phyloP scores from a whole-genome alignment of 2,113 vertebrate genomes.

The Bungarus multicinctus region DNA sequence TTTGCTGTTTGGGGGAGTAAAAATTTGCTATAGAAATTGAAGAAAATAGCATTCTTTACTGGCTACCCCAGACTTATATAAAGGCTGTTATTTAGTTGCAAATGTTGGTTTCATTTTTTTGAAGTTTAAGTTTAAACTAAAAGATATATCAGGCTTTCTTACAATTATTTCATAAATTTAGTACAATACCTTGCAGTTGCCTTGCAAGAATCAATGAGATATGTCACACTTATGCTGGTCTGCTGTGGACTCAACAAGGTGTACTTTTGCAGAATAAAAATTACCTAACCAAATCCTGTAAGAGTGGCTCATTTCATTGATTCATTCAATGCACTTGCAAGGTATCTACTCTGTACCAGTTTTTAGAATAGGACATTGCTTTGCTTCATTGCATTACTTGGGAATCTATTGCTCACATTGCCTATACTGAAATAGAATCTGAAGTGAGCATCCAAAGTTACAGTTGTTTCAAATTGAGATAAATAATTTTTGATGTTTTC shows the following conservation, averaged over 20 bases:
- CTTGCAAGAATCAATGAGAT: constrained; percentile 1
- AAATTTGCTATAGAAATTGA: constrained; percentile 50
- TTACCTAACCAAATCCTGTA: background rate
- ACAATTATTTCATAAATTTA: constrained; percentile 16
- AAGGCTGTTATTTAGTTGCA: constrained; percentile 62
- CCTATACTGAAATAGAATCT: background rate
- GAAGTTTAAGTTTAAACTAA: constrained; percentile 57
- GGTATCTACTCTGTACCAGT: background rate
- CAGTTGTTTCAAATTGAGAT: background rate
- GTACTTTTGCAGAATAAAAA: background rate
- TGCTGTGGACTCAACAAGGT: background rate
- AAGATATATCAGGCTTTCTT: constrained; percentile 52
- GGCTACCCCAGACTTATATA: constrained; percentile 54
- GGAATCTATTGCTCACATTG: background rate
- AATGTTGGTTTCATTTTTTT: constrained; percentile 62
- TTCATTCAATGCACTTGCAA: background rate
- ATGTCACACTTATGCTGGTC: background rate
- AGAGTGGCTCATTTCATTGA: background rate
- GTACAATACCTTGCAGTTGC: constrained; percentile 35
- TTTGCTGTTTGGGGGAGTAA: constrained; percentile 42
- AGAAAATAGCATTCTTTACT: constrained; percentile 53
- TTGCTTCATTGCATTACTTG: background rate
- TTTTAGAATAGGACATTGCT: background rate
- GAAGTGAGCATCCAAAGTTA: background rate
- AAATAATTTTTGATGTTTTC: constrained; percentile 24